Conservation (phyloP, 2,888 invertebrate genomes). For the Scrobipalpa costella region DNA sequence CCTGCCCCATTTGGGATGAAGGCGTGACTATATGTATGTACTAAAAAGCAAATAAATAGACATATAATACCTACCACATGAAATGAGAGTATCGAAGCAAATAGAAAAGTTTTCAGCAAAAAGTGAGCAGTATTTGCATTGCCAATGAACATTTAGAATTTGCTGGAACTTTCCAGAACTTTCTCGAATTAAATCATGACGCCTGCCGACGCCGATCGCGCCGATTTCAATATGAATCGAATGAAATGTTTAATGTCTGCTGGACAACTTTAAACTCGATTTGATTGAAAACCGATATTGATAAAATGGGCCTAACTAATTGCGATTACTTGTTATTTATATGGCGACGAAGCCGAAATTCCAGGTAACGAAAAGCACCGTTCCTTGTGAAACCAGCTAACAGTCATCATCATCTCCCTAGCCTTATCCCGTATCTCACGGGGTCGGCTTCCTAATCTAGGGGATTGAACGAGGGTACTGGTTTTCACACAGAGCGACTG, state of each 20-base stretch:
- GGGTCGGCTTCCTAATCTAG: too few species aligned
- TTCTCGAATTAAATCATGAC: conserved; percentile 21
- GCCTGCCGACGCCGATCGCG: conserved; percentile 11
- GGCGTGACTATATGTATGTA: too few species aligned
- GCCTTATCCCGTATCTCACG: too few species aligned
- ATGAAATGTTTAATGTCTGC: conserved; percentile 10
- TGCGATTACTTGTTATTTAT: background rate
- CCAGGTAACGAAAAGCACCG: too few species aligned
- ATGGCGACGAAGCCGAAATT: too few species aligned
- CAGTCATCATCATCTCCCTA: too few species aligned
- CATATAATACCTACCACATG: background rate
- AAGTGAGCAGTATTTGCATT: conserved; percentile 17
- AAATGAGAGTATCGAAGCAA: background rate
- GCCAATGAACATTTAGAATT: conserved; percentile 19
- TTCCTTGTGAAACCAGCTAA: too few species aligned
- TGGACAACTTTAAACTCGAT: background rate
- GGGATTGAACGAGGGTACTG: too few species aligned
- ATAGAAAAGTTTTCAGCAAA: background rate
- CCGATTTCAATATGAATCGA: conserved; percentile 16
- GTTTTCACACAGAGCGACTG: too few species aligned
- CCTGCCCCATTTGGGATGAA: too few species aligned
- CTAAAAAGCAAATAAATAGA: too few species aligned
- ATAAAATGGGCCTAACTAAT: background rate
- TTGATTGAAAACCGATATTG: background rate
- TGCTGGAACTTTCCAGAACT: background rate